Evolutionary conservation across 2,113 vertebrate species (phyloP).

Genomic region (Platanista minor): DNA sequence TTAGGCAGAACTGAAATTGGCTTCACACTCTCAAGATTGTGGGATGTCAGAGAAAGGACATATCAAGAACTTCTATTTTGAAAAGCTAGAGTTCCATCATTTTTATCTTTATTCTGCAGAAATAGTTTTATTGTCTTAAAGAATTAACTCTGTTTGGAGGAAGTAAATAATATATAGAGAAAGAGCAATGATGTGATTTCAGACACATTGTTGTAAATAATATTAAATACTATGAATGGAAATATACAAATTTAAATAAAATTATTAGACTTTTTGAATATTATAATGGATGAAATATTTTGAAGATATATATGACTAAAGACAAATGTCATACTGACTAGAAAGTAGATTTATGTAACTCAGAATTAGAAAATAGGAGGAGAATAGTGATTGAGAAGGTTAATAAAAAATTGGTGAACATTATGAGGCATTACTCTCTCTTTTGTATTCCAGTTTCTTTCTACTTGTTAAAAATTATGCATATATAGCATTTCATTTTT

Average conservation of each 20-base stretch:
- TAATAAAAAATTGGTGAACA: neutral
- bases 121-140: neutral
- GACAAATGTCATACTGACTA: neutral
- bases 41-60: neutral
- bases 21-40: neutral
- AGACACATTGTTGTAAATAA: neutral
- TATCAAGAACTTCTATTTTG: neutral
- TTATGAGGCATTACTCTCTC: neutral
- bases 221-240: neutral
- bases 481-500: neutral
- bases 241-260: neutral
- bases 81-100: neutral
- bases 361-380: neutral
- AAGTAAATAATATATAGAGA: neutral
- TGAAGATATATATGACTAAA: neutral
- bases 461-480: neutral
- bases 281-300: neutral
- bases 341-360: neutral
- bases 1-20: neutral
- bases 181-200: neutral
- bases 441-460: neutral
- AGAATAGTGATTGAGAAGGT: neutral
- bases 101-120: neutral
- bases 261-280: neutral
- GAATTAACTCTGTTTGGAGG: neutral